Evolutionary conservation across 2,113 vertebrate genomes (phyloP), one percentile per base, ranked within the genome.

Genomic region (Phyllostomus discolor): DNA sequence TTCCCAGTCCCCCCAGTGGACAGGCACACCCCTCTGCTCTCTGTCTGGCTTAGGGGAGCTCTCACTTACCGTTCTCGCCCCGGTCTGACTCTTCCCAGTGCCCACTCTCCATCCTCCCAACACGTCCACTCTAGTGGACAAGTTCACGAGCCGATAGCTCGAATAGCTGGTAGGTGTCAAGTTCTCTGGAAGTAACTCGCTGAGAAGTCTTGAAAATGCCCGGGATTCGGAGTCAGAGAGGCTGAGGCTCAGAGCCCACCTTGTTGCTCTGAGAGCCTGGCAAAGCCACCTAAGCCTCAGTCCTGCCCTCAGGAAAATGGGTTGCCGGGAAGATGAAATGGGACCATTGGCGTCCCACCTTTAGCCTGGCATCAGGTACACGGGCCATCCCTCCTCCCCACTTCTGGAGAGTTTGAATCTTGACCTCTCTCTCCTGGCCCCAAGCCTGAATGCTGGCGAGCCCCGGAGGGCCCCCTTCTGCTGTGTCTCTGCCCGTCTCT

Each of bases 21-120:
- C 52, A 7, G 2, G 17, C 3, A 0, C 5, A 31, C 5, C 2
- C 0, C 0, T 14, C 19, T 8, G 7, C 2, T 5, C 17, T 5
- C 24, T 31, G 24, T n/a, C n/a, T 12, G 7, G 12, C 8, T 33
- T n/a, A 33, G 15, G 26, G 0, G 0, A 4, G 0, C 0, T 7
- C 69, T n/a, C 24, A 22, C 16, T 20, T 3, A 14, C 1, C 41
- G 22, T 24, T 20, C 1, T 10, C 3, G 1, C 9, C 33, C 50
- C 22, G n/a, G 9, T 10, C 15, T n/a, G 26, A 57, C 64, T 26
- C 10, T 17, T 52, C n/a, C 31, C 16, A 35, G 31, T 11, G 11
- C 9, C 59, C 3, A 0, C 17, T 14, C 17, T 17, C 15, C 16
- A 12, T 48, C 22, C 19, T 11, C 26, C 33, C 15, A 2, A 24